Conservation (phyloP, 2,888 invertebrate species). For the Tigriopus californicus region DNA sequence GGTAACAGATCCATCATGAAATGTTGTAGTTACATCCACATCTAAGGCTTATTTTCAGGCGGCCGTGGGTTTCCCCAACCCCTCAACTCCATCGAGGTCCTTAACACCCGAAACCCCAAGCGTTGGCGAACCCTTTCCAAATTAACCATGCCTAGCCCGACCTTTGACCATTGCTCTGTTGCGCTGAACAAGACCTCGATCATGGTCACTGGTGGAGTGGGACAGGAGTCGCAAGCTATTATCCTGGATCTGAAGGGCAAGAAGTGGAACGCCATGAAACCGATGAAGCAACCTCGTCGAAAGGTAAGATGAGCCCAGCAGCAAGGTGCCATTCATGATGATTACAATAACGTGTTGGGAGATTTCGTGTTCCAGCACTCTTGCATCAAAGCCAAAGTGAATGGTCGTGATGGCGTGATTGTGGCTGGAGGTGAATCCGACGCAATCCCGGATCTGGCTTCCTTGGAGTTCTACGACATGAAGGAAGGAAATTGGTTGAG, state of each 20-base stretch:
- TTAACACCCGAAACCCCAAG: conserved; percentile 2
- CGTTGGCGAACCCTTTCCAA: conserved; percentile 9
- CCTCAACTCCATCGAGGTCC: background rate
- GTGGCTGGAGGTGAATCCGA: conserved; percentile 6
- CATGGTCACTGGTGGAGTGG: conserved; percentile 8
- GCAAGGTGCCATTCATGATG: background rate
- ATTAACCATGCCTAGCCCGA: background rate
- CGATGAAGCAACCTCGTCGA: conserved; percentile 3
- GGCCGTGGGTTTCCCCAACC: background rate
- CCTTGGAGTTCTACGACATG: conserved; percentile 7
- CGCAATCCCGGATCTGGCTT: background rate
- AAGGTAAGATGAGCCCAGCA: background rate
- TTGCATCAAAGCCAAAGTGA: conserved; percentile 4
- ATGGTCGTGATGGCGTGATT: conserved; percentile 6
- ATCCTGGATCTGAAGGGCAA: conserved; percentile 4
- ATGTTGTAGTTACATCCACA: too few species aligned
- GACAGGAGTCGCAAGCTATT: background rate
- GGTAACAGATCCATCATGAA: background rate
- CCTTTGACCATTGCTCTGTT: conserved; percentile 9
- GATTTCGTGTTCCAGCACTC: background rate
- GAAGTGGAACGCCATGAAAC: background rate
- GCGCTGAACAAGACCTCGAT: background rate
- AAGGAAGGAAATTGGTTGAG: background rate
- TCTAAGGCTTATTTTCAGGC: too few species aligned
- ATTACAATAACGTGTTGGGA: background rate